Conservation (phyloP, 2,113 vertebrate genomes). For the Takifugu bimaculatus region DNA sequence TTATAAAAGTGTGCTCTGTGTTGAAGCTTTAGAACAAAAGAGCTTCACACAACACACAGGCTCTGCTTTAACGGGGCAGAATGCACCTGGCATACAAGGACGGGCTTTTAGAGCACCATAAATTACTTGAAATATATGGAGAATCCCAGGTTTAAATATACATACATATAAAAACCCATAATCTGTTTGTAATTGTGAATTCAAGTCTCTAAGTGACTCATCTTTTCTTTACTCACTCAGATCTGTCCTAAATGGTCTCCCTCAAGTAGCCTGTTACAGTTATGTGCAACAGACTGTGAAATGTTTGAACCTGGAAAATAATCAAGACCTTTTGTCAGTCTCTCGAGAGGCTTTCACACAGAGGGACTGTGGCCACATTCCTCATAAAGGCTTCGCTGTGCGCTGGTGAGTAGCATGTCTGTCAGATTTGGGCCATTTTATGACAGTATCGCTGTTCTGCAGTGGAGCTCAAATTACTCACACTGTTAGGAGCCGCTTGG, state of each 20-base stretch:
- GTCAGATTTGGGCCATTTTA: slow-evolving; percentile 18
- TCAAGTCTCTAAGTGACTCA: slow-evolving; percentile 18
- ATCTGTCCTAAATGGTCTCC: slow-evolving; percentile 42
- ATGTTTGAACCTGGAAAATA: slow-evolving; percentile 54
- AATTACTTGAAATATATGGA: neutral
- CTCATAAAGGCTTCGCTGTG: slow-evolving; percentile 33
- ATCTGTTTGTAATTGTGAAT: slow-evolving; percentile 1
- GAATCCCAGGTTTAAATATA: neutral
- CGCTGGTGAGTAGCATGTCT: slow-evolving; percentile 27
- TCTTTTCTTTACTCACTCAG: slow-evolving; percentile 27
- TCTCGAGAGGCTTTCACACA: slow-evolving; percentile 29
- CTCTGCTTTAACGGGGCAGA: neutral
- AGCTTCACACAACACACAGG: slow-evolving; percentile 11
- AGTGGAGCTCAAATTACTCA: neutral
- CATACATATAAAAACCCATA: neutral
- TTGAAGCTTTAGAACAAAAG: slow-evolving; percentile 10
- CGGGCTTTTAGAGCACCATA: slow-evolving; percentile 12
- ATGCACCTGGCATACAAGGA: slow-evolving; percentile 25
- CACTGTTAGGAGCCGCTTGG: too few relatives aligned
- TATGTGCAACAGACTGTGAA: slow-evolving; percentile 66
- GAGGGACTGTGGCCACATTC: slow-evolving; percentile 30
- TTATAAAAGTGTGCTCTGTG: slow-evolving; percentile 19
- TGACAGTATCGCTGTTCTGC: neutral
- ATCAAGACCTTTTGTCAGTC: slow-evolving; percentile 52
- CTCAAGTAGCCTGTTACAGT: slow-evolving; percentile 39